Percentiles rank a stretch among this genome's conserved stretches.
These are phyloP conservation scores for Formica aserva DNA, from an alignment of 2,888 invertebrate genomes.

Conservation along the genomic window DNA sequence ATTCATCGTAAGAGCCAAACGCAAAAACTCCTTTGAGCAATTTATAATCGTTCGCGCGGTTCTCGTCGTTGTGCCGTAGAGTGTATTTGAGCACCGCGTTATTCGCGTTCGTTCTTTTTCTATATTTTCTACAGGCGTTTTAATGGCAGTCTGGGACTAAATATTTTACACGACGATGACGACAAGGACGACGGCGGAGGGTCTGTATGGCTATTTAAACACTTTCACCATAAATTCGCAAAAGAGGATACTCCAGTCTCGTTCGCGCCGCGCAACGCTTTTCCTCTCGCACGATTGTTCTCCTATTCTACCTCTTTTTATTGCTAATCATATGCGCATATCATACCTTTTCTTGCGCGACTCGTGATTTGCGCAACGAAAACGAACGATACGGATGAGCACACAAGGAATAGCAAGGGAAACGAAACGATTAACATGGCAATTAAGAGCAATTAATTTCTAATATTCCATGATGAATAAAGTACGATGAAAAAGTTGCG, in stretches of 20 bases:
- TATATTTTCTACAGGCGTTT: conserved; percentile 53
- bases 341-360: conserved; percentile 65
- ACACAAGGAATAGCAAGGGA: conserved; percentile 46
- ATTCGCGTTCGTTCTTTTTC: conserved; percentile 39
- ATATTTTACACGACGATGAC: conserved; percentile 63
- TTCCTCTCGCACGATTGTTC: conserved; percentile 13
- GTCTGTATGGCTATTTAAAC: conserved; percentile 74
- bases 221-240: conserved; percentile 77
- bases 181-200: conserved; percentile 48
- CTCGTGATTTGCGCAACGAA: conserved; percentile 74
- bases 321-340: conserved; percentile 41
- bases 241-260: conserved; percentile 71
- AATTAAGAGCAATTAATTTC: conserved; percentile 72
- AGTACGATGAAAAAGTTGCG: conserved; percentile 38
- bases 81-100: conserved; percentile 48
- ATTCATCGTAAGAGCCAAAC: conserved; percentile 32
- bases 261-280: conserved; percentile 67
- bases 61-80: conserved; percentile 46
- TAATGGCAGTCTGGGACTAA: conserved; percentile 62
- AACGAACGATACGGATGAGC: conserved; percentile 38
- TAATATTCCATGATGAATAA: background rate
- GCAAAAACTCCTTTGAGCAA: conserved; percentile 51
- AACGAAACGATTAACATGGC: conserved; percentile 77
- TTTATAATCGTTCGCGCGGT: conserved; percentile 50
- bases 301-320: conserved; percentile 21